Evolutionary conservation across 2,797 vertebrate species (phyloP).

Genomic region (Amblyraja radiata): DNA sequence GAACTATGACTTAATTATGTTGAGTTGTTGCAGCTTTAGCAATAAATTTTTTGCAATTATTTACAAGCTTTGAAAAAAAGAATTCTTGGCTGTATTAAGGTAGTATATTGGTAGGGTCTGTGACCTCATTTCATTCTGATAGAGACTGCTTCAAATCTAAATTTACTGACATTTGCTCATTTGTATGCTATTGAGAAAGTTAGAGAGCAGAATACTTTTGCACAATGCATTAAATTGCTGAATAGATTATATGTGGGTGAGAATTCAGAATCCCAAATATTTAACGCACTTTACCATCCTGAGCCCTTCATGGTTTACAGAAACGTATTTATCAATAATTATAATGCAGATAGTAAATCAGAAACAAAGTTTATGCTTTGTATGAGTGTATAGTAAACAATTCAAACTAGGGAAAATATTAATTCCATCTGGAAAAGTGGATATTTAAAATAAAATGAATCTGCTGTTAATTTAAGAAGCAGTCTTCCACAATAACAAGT

Average conservation of each 20-base stretch:
- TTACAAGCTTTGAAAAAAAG: background rate
- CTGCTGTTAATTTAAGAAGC: background rate
- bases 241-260: background rate
- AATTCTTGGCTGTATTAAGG: background rate
- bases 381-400: background rate
- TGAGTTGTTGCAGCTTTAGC: background rate
- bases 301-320: no score
- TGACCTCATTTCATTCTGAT: background rate
- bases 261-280: slow-evolving; percentile 17
- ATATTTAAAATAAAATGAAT: background rate
- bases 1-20: background rate
- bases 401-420: background rate
- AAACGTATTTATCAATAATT: background rate
- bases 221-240: background rate
- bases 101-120: background rate
- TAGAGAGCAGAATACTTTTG: background rate
- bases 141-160: background rate
- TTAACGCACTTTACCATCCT: background rate
- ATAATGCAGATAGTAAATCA: no score
- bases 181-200: background rate
- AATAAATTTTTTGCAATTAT: no score
- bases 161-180: background rate
- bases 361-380: background rate
- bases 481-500: no score
- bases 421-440: background rate